phyloP scores from a whole-genome alignment of 2,113 vertebrate genomes.

The Cariama cristata region DNA sequence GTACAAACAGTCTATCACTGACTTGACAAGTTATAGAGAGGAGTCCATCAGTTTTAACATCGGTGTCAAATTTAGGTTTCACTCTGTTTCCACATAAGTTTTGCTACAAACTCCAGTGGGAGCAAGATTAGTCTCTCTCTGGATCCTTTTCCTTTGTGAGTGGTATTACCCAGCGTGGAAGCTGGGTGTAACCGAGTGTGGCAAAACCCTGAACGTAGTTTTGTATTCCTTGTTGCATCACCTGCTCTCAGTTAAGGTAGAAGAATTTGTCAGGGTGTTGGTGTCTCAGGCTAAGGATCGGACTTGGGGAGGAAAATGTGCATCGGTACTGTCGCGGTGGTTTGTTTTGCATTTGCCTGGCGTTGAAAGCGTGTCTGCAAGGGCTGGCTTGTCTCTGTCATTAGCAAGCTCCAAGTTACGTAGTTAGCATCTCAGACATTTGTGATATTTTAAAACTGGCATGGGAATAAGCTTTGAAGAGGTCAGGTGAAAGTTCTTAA shows the following conservation, averaged over 20 bases:
- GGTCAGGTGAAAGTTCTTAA: background rate
- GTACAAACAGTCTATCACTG: constrained; percentile 30
- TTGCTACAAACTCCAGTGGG: background rate
- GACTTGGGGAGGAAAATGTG: background rate
- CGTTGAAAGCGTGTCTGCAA: background rate
- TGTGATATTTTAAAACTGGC: background rate
- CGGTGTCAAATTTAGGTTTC: constrained; percentile 15
- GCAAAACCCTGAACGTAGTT: background rate
- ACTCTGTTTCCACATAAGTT: background rate
- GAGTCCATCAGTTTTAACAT: constrained; percentile 33
- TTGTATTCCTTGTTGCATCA: background rate
- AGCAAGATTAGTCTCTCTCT: background rate
- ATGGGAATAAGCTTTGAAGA: background rate
- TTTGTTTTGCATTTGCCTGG: background rate
- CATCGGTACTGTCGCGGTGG: background rate
- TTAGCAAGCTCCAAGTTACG: background rate
- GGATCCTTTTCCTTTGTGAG: background rate
- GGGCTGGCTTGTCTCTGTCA: background rate
- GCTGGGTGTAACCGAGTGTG: background rate
- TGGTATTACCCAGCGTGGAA: background rate
- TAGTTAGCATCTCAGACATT: background rate
- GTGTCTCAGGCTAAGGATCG: background rate
- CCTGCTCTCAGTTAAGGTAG: background rate
- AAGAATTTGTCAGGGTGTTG: background rate
- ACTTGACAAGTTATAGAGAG: constrained; percentile 42